phyloP scores from a whole-genome alignment of 2,113 vertebrate species.

The Bubalus kerabau region DNA sequence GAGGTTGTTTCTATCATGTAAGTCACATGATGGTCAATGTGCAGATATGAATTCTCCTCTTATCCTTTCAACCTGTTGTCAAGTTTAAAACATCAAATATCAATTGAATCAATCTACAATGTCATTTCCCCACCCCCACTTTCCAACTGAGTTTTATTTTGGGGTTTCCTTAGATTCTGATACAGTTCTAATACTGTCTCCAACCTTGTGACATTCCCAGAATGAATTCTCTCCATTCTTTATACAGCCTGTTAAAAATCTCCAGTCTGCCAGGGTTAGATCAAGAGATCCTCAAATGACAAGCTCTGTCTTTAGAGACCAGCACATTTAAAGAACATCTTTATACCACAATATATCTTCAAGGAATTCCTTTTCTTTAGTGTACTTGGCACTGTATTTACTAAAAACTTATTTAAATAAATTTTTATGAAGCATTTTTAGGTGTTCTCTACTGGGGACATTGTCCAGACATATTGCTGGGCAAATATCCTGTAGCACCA shows the following conservation, averaged over 20 bases:
- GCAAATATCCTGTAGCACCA: background rate
- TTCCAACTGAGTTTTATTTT: background rate
- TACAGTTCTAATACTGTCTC: background rate
- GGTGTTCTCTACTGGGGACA: background rate
- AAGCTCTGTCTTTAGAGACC: background rate
- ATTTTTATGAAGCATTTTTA: background rate
- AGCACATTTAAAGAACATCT: no score
- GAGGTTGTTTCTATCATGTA: background rate
- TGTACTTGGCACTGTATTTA: background rate
- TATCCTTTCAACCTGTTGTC: background rate
- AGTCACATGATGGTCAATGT: background rate
- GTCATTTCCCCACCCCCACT: background rate
- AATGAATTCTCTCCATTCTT: accelerated
- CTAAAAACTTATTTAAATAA: background rate
- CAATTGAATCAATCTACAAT: background rate
- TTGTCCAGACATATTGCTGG: background rate
- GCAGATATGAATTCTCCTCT: background rate
- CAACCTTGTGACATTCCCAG: background rate
- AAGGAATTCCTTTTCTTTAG: background rate
- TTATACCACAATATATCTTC: background rate
- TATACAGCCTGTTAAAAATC: background rate
- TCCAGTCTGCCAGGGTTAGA: background rate
- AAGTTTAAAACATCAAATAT: background rate
- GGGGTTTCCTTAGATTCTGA: background rate
- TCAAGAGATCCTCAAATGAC: background rate